Percentiles rank a stretch among this genome's conserved stretches.
Evolutionary conservation across 2,888 invertebrate genomes (phyloP).

Genomic region (Flexamia atlantica): DNA sequence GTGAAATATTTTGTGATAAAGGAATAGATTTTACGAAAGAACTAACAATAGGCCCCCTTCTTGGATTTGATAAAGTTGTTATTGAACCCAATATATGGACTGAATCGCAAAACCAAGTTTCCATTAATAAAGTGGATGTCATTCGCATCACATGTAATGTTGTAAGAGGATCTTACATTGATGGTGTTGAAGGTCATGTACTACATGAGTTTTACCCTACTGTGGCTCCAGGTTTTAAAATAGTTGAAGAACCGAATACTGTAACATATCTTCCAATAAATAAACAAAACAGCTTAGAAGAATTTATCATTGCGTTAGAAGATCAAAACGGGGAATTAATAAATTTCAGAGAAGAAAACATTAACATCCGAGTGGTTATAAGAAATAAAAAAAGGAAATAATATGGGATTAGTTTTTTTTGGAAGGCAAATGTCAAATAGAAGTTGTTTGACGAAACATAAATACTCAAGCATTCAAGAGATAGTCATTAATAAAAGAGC

Average conservation of each 20-base stretch:
- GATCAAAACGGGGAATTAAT: conserved; percentile 10
- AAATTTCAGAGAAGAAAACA: conserved; percentile 36
- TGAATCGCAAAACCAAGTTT: conserved; percentile 28
- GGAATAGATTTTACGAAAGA: conserved; percentile 26
- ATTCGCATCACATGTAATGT: conserved; percentile 17
- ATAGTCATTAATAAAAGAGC: not conserved
- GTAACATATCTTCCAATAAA: conserved; percentile 41
- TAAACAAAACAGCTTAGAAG: conserved; percentile 9
- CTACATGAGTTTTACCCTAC: conserved; percentile 39
- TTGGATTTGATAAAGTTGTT: conserved; percentile 7
- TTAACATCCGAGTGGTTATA: not conserved
- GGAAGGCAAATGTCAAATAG: not conserved
- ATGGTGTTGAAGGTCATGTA: conserved; percentile 45
- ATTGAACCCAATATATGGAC: conserved; percentile 8
- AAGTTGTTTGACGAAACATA: not conserved
- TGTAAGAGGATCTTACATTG: conserved; percentile 33
- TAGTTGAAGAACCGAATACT: conserved; percentile 18
- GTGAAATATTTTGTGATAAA: conserved; percentile 19
- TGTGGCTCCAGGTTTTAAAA: conserved; percentile 37
- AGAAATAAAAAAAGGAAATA: not conserved
- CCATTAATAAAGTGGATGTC: conserved; percentile 37
- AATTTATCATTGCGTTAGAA: conserved; percentile 10
- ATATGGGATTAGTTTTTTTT: not conserved
- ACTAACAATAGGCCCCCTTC: not conserved
- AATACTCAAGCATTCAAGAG: not conserved